Conservation (phyloP, 2,113 vertebrate genomes). For the Colossoma macropomum region DNA sequence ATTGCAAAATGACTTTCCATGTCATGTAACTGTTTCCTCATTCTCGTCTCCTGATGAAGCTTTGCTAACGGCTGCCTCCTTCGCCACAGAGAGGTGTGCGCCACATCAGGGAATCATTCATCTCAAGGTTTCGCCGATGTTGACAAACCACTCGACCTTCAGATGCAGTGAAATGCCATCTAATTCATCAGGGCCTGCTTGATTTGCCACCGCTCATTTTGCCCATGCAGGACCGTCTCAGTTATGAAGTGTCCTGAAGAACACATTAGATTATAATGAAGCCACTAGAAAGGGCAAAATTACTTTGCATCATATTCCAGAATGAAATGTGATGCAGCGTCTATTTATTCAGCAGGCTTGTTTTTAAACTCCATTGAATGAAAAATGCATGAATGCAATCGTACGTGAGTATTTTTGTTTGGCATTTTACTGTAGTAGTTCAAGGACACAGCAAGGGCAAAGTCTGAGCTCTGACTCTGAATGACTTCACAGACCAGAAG, state of each 20-base stretch:
- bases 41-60: background rate
- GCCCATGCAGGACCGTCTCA: constrained; percentile 57
- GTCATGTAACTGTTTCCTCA: background rate
- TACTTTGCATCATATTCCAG: constrained; percentile 40
- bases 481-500: no score
- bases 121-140: constrained; percentile 58
- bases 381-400: constrained; percentile 37
- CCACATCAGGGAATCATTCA: constrained; percentile 58
- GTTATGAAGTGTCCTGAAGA: constrained; percentile 59
- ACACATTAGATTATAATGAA: constrained; percentile 61
- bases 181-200: constrained; percentile 69
- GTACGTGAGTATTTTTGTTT: constrained; percentile 20
- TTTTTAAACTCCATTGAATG: constrained; percentile 25
- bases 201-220: constrained; percentile 67
- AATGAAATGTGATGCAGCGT: constrained; percentile 35
- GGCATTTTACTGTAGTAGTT: background rate
- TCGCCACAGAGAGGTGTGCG: constrained; percentile 1
- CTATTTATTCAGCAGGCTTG: constrained; percentile 41
- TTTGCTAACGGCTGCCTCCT: background rate
- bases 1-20: constrained; percentile 3
- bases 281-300: constrained; percentile 46
- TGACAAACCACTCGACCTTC: constrained; percentile 79
- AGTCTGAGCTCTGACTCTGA: background rate
- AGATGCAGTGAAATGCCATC: constrained; percentile 71
- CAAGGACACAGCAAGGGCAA: background rate